These are phyloP conservation scores for Drosophila borborema DNA, from an alignment of 2,888 invertebrate species.

Conservation along the genomic window DNA sequence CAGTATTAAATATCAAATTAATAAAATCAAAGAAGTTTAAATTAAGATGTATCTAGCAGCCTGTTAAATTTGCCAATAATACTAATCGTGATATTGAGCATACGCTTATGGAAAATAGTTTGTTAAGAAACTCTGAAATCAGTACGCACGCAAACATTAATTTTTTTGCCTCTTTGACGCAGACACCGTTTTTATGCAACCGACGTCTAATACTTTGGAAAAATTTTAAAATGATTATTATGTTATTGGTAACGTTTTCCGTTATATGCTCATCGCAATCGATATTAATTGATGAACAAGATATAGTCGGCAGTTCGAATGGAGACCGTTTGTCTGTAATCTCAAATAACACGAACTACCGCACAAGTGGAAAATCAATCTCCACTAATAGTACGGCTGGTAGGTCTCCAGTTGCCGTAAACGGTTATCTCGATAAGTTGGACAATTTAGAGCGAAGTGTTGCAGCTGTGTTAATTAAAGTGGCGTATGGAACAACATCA, in stretches of 20 bases:
- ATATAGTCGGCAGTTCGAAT: slow-evolving; percentile 23
- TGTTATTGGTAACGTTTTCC: slow-evolving; percentile 35
- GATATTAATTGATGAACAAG: slow-evolving; percentile 67
- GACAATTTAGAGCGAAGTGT: slow-evolving; percentile 88
- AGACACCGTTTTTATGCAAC: neutral
- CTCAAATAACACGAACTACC: slow-evolving; percentile 25
- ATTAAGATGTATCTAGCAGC: neutral
- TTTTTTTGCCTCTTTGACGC: neutral
- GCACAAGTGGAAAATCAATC: slow-evolving; percentile 30
- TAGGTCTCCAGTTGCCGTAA: slow-evolving; percentile 46
- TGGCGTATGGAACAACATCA: slow-evolving; percentile 88
- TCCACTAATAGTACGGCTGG: slow-evolving; percentile 44
- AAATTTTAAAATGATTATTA: slow-evolving; percentile 33
- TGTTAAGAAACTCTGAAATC: neutral
- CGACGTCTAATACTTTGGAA: neutral
- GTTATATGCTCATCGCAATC: slow-evolving; percentile 53
- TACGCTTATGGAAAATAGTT: neutral
- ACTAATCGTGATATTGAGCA: neutral
- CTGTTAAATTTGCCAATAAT: neutral
- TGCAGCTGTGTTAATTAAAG: slow-evolving; percentile 89
- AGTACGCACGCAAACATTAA: neutral
- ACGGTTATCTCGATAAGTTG: slow-evolving; percentile 87
- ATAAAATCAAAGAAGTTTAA: slow-evolving; percentile 10
- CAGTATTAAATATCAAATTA: slow-evolving; percentile 43
- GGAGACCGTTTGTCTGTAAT: slow-evolving; percentile 18